phyloP scores from a whole-genome alignment of 2,113 vertebrate genomes.

The Melanostigma gelatinosum region DNA sequence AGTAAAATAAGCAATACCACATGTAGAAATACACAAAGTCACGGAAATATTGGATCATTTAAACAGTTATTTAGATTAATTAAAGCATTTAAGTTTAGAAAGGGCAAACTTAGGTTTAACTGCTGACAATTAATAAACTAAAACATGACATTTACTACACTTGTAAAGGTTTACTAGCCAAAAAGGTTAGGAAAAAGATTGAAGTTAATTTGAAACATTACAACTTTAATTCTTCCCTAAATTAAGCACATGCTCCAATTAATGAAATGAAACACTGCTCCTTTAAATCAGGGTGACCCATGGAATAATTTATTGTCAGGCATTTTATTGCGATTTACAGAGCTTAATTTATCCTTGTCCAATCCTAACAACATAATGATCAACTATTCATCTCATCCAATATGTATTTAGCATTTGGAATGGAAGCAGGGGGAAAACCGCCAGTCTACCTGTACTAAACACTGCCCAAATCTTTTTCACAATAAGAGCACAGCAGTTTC shows the following conservation, averaged over 20 bases:
- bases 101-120: neutral
- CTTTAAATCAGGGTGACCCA: slow-evolving; percentile 2
- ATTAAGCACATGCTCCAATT: neutral
- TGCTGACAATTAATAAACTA: neutral
- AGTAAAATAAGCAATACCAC: neutral
- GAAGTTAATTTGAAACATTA: neutral
- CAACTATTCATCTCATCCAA: slow-evolving; percentile 30
- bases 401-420: slow-evolving; percentile 37
- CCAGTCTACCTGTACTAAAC: slow-evolving; percentile 28
- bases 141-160: neutral
- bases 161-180: neutral
- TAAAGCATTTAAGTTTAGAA: neutral
- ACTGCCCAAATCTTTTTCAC: slow-evolving; percentile 48
- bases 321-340: slow-evolving; percentile 59
- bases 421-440: slow-evolving; percentile 27
- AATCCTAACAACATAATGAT: slow-evolving; percentile 24
- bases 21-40: neutral
- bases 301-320: slow-evolving; percentile 67
- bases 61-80: neutral
- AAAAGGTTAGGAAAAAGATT: neutral
- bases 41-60: neutral
- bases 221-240: neutral
- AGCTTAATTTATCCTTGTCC: slow-evolving; percentile 34
- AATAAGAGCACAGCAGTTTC: slow-evolving; percentile 62
- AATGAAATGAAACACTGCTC: neutral